phyloP scores from a whole-genome alignment of 1,140 invertebrate genomes.

The Lordiphosa clarofinis region DNA sequence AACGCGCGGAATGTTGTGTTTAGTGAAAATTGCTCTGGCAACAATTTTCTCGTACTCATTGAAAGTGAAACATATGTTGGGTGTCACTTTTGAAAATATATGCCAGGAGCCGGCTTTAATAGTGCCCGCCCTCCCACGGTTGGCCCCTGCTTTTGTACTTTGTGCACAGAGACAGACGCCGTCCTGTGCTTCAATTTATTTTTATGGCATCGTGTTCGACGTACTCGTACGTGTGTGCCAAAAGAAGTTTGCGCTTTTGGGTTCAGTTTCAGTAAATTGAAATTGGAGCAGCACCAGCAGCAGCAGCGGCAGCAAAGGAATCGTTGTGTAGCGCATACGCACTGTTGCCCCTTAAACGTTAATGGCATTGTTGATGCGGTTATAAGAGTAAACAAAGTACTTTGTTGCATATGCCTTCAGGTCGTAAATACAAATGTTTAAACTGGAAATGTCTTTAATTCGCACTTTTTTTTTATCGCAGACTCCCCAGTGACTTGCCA shows the following conservation, averaged over 20 bases:
- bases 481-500: constrained; percentile 16
- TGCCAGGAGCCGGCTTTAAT: constrained; percentile 3
- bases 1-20: constrained; percentile 40
- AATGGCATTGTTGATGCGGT: constrained; percentile 13
- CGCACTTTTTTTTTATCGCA: too few relatives aligned
- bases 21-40: constrained; percentile 47
- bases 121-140: constrained; percentile 11
- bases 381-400: constrained; percentile 1
- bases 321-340: constrained; percentile 38
- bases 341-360: constrained; percentile 13
- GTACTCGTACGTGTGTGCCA: constrained; percentile 23
- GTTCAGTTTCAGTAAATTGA: constrained; percentile 45
- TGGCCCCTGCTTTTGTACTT: constrained; percentile 4
- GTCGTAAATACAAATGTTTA: too few relatives aligned
- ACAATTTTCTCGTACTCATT: constrained; percentile 52
- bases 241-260: constrained; percentile 33
- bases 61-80: constrained; percentile 52
- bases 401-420: constrained; percentile 1
- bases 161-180: constrained; percentile 1
- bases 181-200: constrained; percentile 39
- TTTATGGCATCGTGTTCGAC: constrained; percentile 44
- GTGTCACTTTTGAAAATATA: constrained; percentile 47
- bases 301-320: too few relatives aligned
- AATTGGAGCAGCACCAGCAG: constrained; percentile 27
- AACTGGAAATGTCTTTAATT: too few relatives aligned